Conservation (phyloP, 1,140 invertebrate species). For the Melitaea cinxia region DNA sequence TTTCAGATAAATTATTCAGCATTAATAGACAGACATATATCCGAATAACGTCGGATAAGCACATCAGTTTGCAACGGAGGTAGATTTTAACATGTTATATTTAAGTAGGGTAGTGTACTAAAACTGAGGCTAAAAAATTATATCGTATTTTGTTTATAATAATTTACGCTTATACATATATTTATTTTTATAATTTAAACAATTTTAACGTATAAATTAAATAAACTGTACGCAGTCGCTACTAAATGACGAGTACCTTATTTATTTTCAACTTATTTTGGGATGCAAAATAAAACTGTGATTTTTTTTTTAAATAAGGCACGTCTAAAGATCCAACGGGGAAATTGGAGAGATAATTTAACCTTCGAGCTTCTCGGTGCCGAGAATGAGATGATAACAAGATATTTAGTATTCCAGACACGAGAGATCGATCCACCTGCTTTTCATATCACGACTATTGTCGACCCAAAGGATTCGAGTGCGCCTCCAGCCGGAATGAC, state of each 20-base stretch:
- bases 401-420: constrained; percentile 73
- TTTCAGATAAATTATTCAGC: background rate
- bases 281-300: constrained; percentile 2
- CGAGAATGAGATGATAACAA: constrained; percentile 72
- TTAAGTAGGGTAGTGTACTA: background rate
- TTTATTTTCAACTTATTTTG: background rate
- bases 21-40: background rate
- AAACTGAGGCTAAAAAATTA: no score
- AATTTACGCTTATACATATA: no score
- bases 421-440: constrained; percentile 71
- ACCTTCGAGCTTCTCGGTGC: constrained; percentile 46
- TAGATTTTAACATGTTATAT: background rate
- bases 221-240: no score
- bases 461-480: constrained; percentile 59
- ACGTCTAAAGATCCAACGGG: constrained; percentile 28
- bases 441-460: constrained; percentile 77
- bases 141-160: no score
- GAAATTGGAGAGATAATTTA: constrained; percentile 49
- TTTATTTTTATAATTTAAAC: no score
- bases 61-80: background rate
- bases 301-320: constrained; percentile 17
- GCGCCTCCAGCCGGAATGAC: constrained; percentile 63
- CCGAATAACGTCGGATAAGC: background rate
- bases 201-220: no score
- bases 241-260: background rate